These are phyloP conservation scores for Dusona sp. DNA, from an alignment of 2,888 invertebrate genomes.

Conservation along the genomic window DNA sequence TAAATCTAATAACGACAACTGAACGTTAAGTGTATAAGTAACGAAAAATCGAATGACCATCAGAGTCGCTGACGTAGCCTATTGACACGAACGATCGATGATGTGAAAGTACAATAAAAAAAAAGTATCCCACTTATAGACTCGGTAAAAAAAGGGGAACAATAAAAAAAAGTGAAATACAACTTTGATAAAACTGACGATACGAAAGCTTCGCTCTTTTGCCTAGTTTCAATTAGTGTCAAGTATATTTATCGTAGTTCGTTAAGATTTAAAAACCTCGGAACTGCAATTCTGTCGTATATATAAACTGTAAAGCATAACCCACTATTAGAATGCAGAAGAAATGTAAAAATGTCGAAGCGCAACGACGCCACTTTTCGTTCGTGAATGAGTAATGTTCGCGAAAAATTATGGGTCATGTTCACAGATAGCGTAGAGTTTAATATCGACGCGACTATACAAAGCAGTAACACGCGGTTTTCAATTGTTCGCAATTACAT, in stretches of 20 bases:
- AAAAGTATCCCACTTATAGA: constrained; percentile 56
- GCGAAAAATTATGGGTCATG: constrained; percentile 22
- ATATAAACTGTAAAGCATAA: not conserved
- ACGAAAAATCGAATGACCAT: constrained; percentile 53
- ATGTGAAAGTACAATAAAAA: constrained; percentile 45
- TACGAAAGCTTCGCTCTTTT: constrained; percentile 46
- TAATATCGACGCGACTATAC: not conserved
- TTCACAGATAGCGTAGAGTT: constrained; percentile 14
- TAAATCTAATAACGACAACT: constrained; percentile 48
- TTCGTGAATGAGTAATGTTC: not conserved
- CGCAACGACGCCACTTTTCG: constrained; percentile 15
- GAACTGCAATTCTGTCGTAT: constrained; percentile 36
- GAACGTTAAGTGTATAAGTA: constrained; percentile 39
- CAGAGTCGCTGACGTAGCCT: constrained; percentile 53
- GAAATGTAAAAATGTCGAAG: constrained; percentile 22
- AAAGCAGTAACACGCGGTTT: not conserved
- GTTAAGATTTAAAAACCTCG: constrained; percentile 47
- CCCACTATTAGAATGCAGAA: constrained; percentile 28
- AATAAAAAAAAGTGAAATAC: constrained; percentile 22
- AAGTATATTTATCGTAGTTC: constrained; percentile 58
- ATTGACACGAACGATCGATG: constrained; percentile 63
- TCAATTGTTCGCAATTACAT: constrained; percentile 14
- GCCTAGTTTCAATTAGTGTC: constrained; percentile 69
- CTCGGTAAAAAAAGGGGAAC: constrained; percentile 10
- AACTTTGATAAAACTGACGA: constrained; percentile 40